phyloP scores from a whole-genome alignment of 2,888 invertebrate genomes.

The Drosophila nigricruria region DNA sequence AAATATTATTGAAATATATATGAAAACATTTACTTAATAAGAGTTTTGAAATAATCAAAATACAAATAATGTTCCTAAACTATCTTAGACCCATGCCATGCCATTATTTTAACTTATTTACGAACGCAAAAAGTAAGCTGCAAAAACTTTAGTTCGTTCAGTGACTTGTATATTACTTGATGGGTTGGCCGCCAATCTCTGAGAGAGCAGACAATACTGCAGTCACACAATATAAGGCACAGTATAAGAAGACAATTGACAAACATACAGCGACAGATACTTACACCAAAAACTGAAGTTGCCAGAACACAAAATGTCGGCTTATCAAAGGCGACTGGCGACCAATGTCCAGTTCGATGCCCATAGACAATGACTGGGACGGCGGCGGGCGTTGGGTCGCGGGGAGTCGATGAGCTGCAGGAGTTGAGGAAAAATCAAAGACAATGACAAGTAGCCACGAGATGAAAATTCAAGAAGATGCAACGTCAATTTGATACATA shows the following conservation, averaged over 20 bases:
- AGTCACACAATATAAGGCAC: constrained; percentile 47
- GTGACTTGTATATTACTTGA: constrained; percentile 30
- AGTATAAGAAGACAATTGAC: constrained; percentile 49
- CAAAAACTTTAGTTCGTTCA: not conserved
- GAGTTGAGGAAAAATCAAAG: constrained; percentile 77
- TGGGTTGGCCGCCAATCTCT: constrained; percentile 29
- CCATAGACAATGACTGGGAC: constrained; percentile 63
- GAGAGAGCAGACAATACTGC: constrained; percentile 56
- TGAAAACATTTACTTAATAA: no score
- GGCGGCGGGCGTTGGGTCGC: not conserved
- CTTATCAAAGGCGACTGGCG: constrained; percentile 66
- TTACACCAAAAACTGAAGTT: constrained; percentile 56
- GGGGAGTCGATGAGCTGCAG: constrained; percentile 18
- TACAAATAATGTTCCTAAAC: not conserved
- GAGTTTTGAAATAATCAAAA: not conserved
- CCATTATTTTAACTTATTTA: constrained; percentile 19
- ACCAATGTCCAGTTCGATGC: constrained; percentile 64
- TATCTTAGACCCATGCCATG: not conserved
- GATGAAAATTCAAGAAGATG: constrained; percentile 80
- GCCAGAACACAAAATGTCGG: constrained; percentile 65
- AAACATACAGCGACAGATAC: constrained; percentile 55
- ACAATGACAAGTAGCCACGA: constrained; percentile 79
- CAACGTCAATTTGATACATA: constrained; percentile 80
- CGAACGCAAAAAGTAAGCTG: not conserved
- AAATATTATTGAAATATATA: no score